Evolutionary conservation across 2,113 vertebrate species (phyloP), one percentile per base, ranked within the genome.

Genomic region (Lasiurus cinereus): DNA sequence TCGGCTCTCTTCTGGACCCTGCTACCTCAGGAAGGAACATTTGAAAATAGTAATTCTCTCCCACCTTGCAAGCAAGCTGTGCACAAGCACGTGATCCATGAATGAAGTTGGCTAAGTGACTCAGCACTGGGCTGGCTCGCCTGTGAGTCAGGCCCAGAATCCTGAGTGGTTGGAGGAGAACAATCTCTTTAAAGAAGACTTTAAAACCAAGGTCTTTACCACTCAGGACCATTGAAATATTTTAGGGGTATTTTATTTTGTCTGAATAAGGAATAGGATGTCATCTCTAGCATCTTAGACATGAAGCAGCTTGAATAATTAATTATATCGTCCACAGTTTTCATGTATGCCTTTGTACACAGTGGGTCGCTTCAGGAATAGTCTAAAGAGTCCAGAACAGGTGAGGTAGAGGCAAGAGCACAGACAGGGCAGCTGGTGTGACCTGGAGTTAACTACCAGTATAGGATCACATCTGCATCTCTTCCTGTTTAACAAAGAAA

Each of bases 41-140:
- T 95, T 96, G 96, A 96, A 97, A 97, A 97, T 91, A 97, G 97
- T 96, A 92, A 85, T 95, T 92, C 95, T 97, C 96, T 96, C 92
- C 97, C 94, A 96, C 94, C 90, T 96, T 94, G 90, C 94, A 92
- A 83, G 67, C 93, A 96, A 88, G 92, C 93, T 97, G 95, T 96
- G 92, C 96, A 88, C 46, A 92, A 94, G 93, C 97, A 97, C 95
- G 94, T 93, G 95, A 96, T 93, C 94, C 43, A 88, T 97, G 97
- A 97, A 97, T 97, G 97, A 90, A 97, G 93, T 3, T 39, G 90
- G 69, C 83, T 77, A 54, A 22, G 84, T 97, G 97, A 97, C 97
- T 97, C 96, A 97, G 97, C 97, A 88, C 92, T 67, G 48, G 88
- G 94, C 88, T 67, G 85, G 83, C 83, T 86, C 82, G 92, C 88